Base-by-base conservation (phyloP, 2,113 vertebrate genomes). In the Agapornis roseicollis region DNA sequence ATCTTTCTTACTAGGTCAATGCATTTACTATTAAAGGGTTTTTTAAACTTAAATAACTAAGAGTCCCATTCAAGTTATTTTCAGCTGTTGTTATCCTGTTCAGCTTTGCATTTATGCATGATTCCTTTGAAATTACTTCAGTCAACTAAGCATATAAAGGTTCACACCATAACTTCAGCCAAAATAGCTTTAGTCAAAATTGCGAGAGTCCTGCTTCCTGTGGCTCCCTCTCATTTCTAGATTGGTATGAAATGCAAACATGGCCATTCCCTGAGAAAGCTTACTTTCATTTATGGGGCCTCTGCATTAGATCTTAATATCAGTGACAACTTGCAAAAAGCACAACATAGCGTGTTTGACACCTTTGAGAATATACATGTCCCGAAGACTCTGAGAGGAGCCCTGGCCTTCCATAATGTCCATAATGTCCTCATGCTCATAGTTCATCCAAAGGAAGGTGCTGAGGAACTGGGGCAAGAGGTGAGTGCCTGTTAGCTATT, bases 401-500 rank as follows among this genome's bases (percentile, higher is more conserved):
- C 9, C 23, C 9, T 42, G 19, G 11, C 7, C 6, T 84, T 84
- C 29, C 25, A 28, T 7, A 28, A 29, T 44, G 13, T 3, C 25
- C 22, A 14, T 69, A 5, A 29, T 61, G 17, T 50, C 69, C 33
- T 50, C n/a, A 77, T 20, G 9, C 16, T 50, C 25, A 60, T 10
- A n/a, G 1, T n/a, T 63, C 86, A 72, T 89, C 22, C 35, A 16
- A 31, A 17, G 24, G n/a, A 50, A 58, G 4, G 7, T 39, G 14
- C 4, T 76, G 16, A 68, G 8, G 20, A 80, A 41, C 0, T 0
- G 6, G 11, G 8, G 2, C 3, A 12, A 14, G 3, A 86, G 4
- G 10, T 1, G 3, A 81, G 20, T 6, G 4, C 6, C 44, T 80
- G 31, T 37, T 5, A 8, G 11, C 10, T 68, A 17, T 71, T 72